A percentile compares a stretch with the other conserved stretches of the same genome.
Evolutionary conservation across 2,113 vertebrate species (phyloP).

Genomic region (Prunella himalayana): DNA sequence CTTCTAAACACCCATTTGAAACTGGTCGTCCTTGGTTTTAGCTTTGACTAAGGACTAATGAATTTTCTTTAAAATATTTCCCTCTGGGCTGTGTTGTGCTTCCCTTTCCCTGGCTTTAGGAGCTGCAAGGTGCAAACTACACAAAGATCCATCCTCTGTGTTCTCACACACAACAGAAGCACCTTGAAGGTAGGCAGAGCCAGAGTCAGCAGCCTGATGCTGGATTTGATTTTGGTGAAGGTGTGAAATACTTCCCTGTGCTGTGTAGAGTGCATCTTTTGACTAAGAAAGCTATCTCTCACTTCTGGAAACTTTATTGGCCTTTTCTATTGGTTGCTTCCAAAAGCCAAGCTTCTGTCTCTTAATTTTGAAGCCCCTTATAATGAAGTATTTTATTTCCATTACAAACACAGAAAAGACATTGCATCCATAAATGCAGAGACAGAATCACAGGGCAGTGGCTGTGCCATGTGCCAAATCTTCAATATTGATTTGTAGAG

Average conservation of each 20-base stretch:
- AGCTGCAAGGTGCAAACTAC: background rate
- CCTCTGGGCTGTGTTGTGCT: accelerated
- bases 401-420: background rate
- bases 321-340: background rate
- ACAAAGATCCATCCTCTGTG: accelerated
- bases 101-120: background rate
- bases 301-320: background rate
- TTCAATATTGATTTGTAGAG: background rate
- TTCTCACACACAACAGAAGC: background rate
- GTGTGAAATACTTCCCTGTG: background rate
- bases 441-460: background rate
- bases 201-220: background rate
- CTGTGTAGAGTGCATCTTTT: background rate
- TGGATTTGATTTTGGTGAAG: background rate
- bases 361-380: background rate
- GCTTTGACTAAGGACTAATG: background rate
- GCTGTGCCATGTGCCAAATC: background rate
- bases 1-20: background rate
- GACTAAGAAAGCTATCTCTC: background rate
- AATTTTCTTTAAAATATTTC: background rate
- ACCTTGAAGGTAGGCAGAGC: background rate
- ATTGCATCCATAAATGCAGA: background rate
- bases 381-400: background rate
- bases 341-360: background rate
- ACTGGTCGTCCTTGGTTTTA: background rate